Evolutionary conservation across 30 jellyfish, hydroid and myxozoan species (phyloP).

Genomic region (Turritopsis rubra): DNA sequence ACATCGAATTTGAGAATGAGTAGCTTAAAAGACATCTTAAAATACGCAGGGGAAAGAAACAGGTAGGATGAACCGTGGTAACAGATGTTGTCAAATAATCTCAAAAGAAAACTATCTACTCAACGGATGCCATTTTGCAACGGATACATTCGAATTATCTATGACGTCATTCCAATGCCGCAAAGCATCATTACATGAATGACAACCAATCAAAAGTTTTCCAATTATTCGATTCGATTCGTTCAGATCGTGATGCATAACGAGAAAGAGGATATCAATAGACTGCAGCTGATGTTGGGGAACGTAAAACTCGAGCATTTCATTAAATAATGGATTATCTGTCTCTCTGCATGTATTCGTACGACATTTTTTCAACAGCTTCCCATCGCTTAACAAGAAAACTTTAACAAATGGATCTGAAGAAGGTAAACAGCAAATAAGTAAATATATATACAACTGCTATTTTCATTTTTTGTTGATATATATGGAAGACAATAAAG

Average conservation of each 20-base stretch:
- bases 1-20: no score
- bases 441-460: not conserved
- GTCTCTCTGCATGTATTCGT: conserved; percentile 20
- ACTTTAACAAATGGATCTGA: conserved; percentile 41
- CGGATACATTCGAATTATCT: conserved; percentile 20
- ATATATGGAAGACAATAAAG: no score
- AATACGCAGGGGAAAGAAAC: no score
- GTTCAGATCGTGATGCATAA: conserved; percentile 13
- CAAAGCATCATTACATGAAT: conserved; percentile 10
- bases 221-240: conserved; percentile 21
- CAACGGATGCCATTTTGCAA: conserved; percentile 35
- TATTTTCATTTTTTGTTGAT: no score
- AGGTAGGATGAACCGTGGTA: no score
- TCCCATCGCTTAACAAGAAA: conserved; percentile 34
- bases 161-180: conserved; percentile 31
- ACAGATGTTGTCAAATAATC: no score
- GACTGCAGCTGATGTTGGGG: conserved; percentile 27
- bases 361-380: conserved; percentile 6
- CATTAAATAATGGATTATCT: conserved; percentile 31
- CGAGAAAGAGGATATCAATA: conserved; percentile 21
- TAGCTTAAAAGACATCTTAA: no score
- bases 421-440: not conserved
- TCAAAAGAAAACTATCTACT: not conserved
- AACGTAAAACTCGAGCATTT: conserved; percentile 37
- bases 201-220: conserved; percentile 32